Base-by-base conservation (phyloP, 2,888 invertebrate species). In the Xylota sylvarum region DNA sequence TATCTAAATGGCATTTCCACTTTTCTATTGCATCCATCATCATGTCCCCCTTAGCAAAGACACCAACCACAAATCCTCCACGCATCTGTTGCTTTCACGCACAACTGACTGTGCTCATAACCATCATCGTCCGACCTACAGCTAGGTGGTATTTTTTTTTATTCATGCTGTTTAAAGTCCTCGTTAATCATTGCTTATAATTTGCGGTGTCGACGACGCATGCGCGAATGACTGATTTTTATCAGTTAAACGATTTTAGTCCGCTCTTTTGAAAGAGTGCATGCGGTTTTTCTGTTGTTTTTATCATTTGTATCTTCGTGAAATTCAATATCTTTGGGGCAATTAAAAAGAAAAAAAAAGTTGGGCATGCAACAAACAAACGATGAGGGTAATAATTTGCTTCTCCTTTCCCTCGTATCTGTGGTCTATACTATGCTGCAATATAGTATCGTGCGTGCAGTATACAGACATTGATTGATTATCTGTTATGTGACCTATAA, bases 151-250 rank as follows among this genome's bases (percentile, higher is more conserved):
- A 67, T 74, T 73, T 80, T 50, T 37, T 62, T 58, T 58, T 48
- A 50, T 84, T 52, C 79, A 55, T 46, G 79, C 67, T 69, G 67
- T 14, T 78, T 73, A 35, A 48, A 76, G 50, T n/a, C 43, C 52
- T 69, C 82, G 73, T 86, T 82, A 86, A 82, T 86, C 86, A 86
- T 86, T 73, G 23, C 77, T 62, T 30, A 23, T 46, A 82, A 72
- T 69, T 77, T 77, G 77, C 60, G 50, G 67, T 67, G 73, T 82
- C 73, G 78, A 82, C 86, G 82, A 82, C 82, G 82, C 86, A 86
- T 86, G 77, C 81, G 69, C 73, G 43, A 82, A 82, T 55, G 86
- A 86, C 82, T 78, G 86, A 86, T 86, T 82, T 77, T 86, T 78
- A 86, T 86, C 86, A 78, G 73, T 78, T 82, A 82, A 78, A 60